Conservation (phyloP, 2,113 vertebrate genomes). For the Chionomys nivalis region DNA sequence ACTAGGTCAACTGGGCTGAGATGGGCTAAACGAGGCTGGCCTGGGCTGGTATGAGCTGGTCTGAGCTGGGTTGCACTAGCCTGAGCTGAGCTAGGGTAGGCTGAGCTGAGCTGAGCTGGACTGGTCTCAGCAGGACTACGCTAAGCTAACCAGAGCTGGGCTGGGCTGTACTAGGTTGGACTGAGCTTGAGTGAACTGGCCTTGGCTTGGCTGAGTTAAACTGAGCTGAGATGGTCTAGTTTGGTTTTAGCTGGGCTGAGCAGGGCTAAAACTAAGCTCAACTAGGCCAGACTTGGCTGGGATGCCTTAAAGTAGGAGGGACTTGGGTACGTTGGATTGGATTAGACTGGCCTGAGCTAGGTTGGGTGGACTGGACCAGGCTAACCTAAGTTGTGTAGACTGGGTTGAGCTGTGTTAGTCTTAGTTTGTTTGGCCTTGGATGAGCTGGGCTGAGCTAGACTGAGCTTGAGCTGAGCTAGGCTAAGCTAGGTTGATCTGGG, state of each 20-base stretch:
- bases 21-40: fast-evolving
- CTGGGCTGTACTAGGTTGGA: background rate
- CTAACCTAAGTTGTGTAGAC: too few species aligned
- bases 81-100: background rate
- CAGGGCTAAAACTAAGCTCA: fast-evolving
- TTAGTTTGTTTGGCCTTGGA: too few species aligned
- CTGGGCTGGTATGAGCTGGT: background rate
- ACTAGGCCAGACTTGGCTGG: background rate
- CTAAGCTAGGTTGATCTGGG: fast-evolving
- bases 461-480: too few species aligned
- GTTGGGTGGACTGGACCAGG: too few species aligned
- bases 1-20: background rate
- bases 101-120: background rate
- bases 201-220: fast-evolving
- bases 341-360: too few species aligned
- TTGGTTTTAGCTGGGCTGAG: background rate
- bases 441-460: fast-evolving
- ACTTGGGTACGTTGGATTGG: too few species aligned
- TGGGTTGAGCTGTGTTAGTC: too few species aligned
- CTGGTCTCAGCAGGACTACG: too few species aligned
- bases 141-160: too few species aligned
- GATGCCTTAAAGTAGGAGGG: too few species aligned
- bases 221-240: fast-evolving
- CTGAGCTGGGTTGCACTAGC: fast-evolving
- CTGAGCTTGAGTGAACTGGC: background rate